A percentile compares a stretch with the other conserved stretches of the same genome.
Evolutionary conservation across 2,888 invertebrate species (phyloP).

Genomic region (Ectemnius lituratus): DNA sequence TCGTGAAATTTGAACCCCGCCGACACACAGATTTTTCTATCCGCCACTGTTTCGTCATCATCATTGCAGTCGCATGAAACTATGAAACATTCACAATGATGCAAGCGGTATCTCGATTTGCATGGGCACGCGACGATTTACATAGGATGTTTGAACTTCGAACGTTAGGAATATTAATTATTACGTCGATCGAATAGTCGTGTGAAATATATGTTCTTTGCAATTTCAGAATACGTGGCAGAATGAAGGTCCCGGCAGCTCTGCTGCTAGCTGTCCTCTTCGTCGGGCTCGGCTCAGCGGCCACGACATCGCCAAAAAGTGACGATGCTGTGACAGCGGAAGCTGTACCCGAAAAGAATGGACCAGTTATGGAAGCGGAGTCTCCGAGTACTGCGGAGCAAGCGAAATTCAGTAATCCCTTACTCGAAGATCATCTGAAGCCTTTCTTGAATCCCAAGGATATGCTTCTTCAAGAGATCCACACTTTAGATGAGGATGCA

Average conservation of each 20-base stretch:
- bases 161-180: too few species aligned
- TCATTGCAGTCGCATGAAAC: too few species aligned
- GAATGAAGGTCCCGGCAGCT: conserved; percentile 68
- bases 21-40: too few species aligned
- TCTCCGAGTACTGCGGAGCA: background rate
- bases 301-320: conserved; percentile 19
- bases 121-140: too few species aligned
- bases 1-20: background rate
- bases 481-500: conserved; percentile 64
- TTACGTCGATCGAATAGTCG: background rate
- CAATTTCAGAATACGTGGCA: conserved; percentile 53
- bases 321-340: background rate
- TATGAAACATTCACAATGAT: too few species aligned
- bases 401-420: background rate
- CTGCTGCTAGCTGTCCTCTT: conserved; percentile 65
- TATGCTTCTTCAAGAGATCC: conserved; percentile 67
- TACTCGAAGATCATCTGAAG: conserved; percentile 35
- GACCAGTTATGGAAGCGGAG: background rate
- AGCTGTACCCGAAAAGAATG: background rate
- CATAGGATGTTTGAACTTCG: too few species aligned
- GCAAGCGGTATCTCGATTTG: too few species aligned
- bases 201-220: background rate
- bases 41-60: too few species aligned
- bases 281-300: conserved; percentile 30
- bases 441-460: conserved; percentile 63